A percentile compares a stretch with the other conserved stretches of the same genome.
These are phyloP conservation scores for Palythoa caribaeorum DNA, from an alignment of 92 coral and sea anemone genomes.

Conservation along the genomic window DNA sequence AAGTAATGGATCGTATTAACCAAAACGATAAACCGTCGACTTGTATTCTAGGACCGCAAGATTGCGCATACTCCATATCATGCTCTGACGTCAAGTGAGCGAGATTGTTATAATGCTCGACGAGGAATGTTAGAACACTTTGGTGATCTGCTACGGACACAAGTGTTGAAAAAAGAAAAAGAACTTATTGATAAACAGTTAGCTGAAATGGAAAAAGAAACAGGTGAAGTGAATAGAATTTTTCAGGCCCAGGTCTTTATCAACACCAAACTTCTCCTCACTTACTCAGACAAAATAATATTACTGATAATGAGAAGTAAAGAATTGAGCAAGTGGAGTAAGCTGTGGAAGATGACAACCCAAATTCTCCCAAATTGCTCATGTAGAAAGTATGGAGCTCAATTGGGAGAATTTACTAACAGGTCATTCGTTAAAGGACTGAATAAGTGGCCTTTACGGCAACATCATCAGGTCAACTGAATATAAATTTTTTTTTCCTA, in stretches of 20 bases:
- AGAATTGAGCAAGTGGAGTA: too few species aligned
- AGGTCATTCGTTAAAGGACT: too few species aligned
- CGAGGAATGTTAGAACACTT: conserved; percentile 96
- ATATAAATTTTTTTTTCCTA: too few species aligned
- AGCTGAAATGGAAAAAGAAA: conserved; percentile 64
- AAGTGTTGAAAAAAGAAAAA: conserved; percentile 93
- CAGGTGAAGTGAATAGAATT: not conserved
- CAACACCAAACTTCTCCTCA: too few species aligned
- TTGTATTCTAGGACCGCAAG: conserved; percentile 85
- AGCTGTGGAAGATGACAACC: too few species aligned
- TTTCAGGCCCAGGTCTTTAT: not conserved
- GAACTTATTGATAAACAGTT: conserved; percentile 95
- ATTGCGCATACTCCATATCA: conserved; percentile 99
- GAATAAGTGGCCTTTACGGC: too few species aligned
- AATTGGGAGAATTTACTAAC: too few species aligned
- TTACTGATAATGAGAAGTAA: too few species aligned
- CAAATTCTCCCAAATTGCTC: too few species aligned
- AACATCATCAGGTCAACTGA: too few species aligned
- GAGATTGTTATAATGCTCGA: conserved; percentile 94
- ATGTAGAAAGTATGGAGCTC: too few species aligned
- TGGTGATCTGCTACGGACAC: conserved; percentile 93
- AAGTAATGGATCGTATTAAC: too few species aligned
- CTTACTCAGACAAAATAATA: not conserved
- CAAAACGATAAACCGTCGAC: not conserved
- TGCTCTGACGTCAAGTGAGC: conserved; percentile 84